Percentiles rank a stretch among this genome's conserved stretches.
Evolutionary conservation across 2,113 vertebrate genomes (phyloP).

Genomic region (Pelecanus crispus): DNA sequence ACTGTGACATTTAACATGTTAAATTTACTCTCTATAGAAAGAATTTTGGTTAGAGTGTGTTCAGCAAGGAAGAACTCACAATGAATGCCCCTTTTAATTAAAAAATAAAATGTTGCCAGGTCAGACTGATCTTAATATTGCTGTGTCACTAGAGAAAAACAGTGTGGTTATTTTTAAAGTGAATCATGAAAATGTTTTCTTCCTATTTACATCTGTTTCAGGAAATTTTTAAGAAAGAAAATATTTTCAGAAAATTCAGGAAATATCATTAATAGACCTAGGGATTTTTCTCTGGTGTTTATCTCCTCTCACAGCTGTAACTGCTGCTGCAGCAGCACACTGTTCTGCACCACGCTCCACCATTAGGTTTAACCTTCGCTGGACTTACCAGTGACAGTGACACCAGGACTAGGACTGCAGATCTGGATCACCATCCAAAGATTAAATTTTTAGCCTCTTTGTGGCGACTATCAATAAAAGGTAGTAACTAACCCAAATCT

Average conservation of each 20-base stretch:
- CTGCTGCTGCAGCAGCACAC: fast-evolving
- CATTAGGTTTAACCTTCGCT: not conserved
- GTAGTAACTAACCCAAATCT: not conserved
- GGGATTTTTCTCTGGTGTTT: not conserved
- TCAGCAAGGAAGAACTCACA: not conserved
- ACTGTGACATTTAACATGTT: not conserved
- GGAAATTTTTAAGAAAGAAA: not conserved
- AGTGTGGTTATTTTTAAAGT: not conserved
- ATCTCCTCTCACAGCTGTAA: not conserved
- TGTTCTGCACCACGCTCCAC: not conserved
- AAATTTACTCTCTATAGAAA: not conserved
- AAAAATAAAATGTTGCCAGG: not conserved
- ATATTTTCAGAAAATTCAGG: not conserved
- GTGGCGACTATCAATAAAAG: not conserved
- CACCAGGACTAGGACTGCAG: not conserved
- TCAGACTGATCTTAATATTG: not conserved
- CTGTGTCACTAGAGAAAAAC: not conserved
- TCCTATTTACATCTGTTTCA: not conserved
- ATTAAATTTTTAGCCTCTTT: not conserved
- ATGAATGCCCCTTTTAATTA: not conserved
- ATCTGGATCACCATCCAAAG: not conserved
- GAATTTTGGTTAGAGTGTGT: not conserved
- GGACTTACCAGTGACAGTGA: not conserved
- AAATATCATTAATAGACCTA: not conserved
- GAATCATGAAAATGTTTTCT: not conserved